Evolutionary conservation across 2,888 invertebrate genomes (phyloP).

Genomic region (Cylloceria caligata): DNA sequence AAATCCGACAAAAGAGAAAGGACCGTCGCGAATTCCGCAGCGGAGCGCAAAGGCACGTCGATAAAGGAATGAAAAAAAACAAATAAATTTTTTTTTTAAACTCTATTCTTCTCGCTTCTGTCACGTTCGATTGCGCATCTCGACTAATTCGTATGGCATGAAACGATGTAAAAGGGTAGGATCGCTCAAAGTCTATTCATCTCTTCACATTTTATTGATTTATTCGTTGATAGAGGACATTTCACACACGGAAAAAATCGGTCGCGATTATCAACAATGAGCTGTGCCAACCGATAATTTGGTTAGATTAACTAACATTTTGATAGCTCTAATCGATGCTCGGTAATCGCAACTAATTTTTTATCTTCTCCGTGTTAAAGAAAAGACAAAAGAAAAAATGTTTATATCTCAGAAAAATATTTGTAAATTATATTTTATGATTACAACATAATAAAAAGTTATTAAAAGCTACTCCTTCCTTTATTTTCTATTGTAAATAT

Average conservation of each 20-base stretch:
- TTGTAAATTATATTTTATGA: neutral
- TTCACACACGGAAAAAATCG: no score
- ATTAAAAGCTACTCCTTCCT: no score
- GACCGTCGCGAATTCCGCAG: neutral
- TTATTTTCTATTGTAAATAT: no score
- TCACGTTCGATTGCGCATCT: constrained; percentile 35
- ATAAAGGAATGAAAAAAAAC: constrained; percentile 15
- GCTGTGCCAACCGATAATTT: no score
- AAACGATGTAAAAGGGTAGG: neutral
- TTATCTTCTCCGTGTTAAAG: no score
- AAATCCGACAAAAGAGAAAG: constrained; percentile 20
- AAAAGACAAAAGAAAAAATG: neutral
- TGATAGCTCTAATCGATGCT: no score
- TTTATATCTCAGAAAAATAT: neutral
- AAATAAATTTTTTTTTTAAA: no score
- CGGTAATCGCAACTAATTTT: no score
- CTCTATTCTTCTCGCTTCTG: constrained; percentile 14
- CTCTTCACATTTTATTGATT: neutral
- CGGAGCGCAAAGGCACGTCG: neutral
- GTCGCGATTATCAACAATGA: no score
- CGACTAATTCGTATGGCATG: constrained; percentile 47
- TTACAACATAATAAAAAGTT: no score
- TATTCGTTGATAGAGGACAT: neutral
- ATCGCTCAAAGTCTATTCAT: neutral
- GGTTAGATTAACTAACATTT: no score